Percentiles rank a stretch among this genome's conserved stretches.
phyloP scores from a whole-genome alignment of 1,140 invertebrate genomes.

The Atta texana region DNA sequence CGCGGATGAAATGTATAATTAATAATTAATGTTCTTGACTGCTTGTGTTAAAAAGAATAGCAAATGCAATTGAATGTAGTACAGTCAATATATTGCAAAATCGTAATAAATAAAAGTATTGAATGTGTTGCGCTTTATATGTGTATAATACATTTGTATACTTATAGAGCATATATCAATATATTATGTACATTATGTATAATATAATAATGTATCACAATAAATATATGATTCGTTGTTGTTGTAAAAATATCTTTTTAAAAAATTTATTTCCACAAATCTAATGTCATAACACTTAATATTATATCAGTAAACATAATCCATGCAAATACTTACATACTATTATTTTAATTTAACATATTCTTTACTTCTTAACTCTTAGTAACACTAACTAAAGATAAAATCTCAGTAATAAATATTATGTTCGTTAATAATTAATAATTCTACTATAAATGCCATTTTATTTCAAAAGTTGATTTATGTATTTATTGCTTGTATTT shows the following conservation, averaged over 20 bases:
- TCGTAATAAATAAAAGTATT: slow-evolving; percentile 43
- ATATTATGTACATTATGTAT: slow-evolving; percentile 68
- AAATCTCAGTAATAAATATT: neutral
- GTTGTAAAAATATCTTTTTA: slow-evolving; percentile 29
- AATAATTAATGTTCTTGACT: slow-evolving; percentile 48
- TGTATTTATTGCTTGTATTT: neutral
- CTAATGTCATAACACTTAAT: neutral
- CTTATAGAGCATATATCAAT: slow-evolving; percentile 44
- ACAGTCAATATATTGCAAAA: slow-evolving; percentile 29
- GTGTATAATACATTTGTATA: slow-evolving; percentile 49
- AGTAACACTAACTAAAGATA: neutral
- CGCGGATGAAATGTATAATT: slow-evolving; percentile 33
- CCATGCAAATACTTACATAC: neutral
- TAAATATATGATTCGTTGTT: slow-evolving; percentile 49
- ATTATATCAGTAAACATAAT: neutral
- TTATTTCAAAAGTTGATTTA: neutral
- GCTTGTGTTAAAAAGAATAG: slow-evolving; percentile 48
- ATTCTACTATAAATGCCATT: neutral
- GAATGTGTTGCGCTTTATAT: slow-evolving; percentile 13
- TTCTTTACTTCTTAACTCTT: neutral
- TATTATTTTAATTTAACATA: neutral
- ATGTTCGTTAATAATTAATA: neutral
- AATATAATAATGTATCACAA: slow-evolving; percentile 58
- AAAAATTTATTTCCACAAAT: neutral
- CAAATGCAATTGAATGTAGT: slow-evolving; percentile 18